Evolutionary conservation across 2,888 invertebrate species (phyloP).

Genomic region (Tetropium fuscum): DNA sequence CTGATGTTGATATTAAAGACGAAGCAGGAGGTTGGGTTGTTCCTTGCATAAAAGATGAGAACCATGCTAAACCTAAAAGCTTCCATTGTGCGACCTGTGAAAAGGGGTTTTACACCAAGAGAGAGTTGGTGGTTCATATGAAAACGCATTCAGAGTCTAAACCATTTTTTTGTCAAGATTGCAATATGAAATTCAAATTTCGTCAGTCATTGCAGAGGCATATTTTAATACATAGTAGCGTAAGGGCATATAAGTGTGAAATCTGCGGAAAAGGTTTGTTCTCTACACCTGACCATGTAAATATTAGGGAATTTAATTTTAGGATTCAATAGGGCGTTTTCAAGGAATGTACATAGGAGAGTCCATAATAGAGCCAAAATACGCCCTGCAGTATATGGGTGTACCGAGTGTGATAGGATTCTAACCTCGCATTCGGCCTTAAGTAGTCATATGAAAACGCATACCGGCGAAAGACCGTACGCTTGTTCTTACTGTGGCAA

Average conservation of each 20-base stretch:
- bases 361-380: slow-evolving; percentile 5
- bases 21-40: too few relatives aligned
- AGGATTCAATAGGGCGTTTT: slow-evolving; percentile 18
- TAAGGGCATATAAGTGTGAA: slow-evolving; percentile 23
- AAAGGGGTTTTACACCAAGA: slow-evolving; percentile 23
- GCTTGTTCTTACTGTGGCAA: slow-evolving; percentile 37
- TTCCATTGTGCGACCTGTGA: slow-evolving; percentile 34
- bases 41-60: background rate
- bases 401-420: slow-evolving; percentile 34
- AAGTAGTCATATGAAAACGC: slow-evolving; percentile 40
- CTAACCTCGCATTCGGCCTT: slow-evolving; percentile 35
- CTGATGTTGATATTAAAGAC: background rate
- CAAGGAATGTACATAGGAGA: slow-evolving; percentile 18
- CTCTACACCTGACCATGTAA: too few relatives aligned
- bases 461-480: slow-evolving; percentile 40
- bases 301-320: slow-evolving; percentile 11
- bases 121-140: slow-evolving; percentile 26
- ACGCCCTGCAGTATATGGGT: slow-evolving; percentile 21
- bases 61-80: background rate
- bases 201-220: slow-evolving; percentile 9
- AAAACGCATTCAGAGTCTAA: slow-evolving; percentile 17
- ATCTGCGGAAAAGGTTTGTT: slow-evolving; percentile 23
- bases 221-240: slow-evolving; percentile 2
- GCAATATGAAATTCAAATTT: slow-evolving; percentile 11
- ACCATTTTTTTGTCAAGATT: slow-evolving; percentile 5